These are phyloP conservation scores for Sebastes flavidus DNA, from an alignment of 2,797 vertebrate genomes.

Conservation along the genomic window DNA sequence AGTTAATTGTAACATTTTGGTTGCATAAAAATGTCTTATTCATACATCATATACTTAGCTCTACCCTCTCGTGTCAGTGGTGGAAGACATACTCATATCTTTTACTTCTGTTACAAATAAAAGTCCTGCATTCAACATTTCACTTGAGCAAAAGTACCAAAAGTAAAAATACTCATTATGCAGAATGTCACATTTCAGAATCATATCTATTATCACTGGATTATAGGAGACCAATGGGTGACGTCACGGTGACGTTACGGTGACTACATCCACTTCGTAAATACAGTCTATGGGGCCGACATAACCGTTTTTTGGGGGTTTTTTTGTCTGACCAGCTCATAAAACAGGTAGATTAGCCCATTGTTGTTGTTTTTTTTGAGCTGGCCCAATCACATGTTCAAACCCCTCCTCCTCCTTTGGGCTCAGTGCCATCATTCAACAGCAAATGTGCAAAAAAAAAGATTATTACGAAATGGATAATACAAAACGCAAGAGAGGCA, in stretches of 20 bases:
- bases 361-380: neutral
- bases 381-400: neutral
- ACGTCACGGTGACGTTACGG: no score
- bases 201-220: no score
- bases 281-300: no score
- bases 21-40: neutral
- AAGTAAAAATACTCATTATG: neutral
- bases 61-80: neutral
- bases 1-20: no score
- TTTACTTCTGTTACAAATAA: no score
- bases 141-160: neutral
- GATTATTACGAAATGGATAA: neutral
- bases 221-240: no score
- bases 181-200: no score
- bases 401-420: fast-evolving
- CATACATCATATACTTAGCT: neutral
- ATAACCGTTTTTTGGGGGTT: no score
- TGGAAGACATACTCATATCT: fast-evolving
- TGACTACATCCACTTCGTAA: no score
- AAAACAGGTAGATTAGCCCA: no score
- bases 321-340: no score
- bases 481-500: neutral
- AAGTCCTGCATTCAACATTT: neutral
- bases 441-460: neutral
- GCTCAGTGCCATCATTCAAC: neutral